Evolutionary conservation across 2,113 vertebrate species (phyloP), one percentile per base, ranked within the genome.

Genomic region (Dromiciops gliroides): DNA sequence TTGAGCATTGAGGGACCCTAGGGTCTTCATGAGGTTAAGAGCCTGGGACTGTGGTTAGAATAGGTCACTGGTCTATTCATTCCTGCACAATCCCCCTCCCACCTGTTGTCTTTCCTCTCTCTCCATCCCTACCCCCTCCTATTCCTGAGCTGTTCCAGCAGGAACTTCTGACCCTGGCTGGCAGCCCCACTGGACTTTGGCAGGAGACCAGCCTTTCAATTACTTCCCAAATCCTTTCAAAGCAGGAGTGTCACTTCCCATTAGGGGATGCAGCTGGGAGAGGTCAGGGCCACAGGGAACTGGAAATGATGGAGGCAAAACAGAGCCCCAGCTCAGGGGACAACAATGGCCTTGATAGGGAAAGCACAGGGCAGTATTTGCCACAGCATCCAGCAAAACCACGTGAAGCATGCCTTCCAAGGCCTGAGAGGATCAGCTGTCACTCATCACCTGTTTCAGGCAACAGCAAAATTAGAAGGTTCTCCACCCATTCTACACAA

Each of bases 241-340:
- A 83, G 67, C 16, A 83, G 14, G 67, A 83, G 37, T 83, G 67
- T 44, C 37, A 83, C 19, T 83, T 83, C n/a, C 67, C 67, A 83
- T 83, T 83, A 83, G 67, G 67, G n/a, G 67, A 83, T 83, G 67
- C 67, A 83, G n/a, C 67, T 83, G 67, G 67, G n/a, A 83, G 67
- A 83, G 67, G 67, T 83, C 67, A 83, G 67, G 6, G 16, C 67
- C 67, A 22, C 67, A 44, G 67, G n/a, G 67, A 83, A 19, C 67
- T 83, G 67, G 67, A 83, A 83, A 44, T 44, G 67, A 83, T 83
- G 67, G 67, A 44, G 19, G 0, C 5, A 44, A 44, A 83, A 83
- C n/a, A 83, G 19, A 83, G n/a, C 37, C n/a, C 67, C 44, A 7
- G 4, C 37, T 75, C 31, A 75, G n/a, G 7, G 37, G n/a, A 44